phyloP scores from a whole-genome alignment of 1,140 invertebrate genomes.

The Pseudomyrmex dendroicus region DNA sequence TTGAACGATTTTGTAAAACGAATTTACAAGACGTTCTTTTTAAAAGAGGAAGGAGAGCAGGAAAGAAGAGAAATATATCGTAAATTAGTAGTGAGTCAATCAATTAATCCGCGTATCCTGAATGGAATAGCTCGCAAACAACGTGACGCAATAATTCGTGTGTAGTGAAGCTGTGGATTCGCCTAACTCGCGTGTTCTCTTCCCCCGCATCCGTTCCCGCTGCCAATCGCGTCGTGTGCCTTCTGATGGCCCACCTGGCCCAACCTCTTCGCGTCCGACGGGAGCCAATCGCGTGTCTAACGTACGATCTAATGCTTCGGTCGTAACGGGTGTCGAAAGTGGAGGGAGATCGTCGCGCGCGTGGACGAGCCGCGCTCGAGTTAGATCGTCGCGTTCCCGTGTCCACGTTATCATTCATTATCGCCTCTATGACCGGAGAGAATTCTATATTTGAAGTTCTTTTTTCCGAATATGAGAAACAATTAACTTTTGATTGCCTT shows the following conservation, averaged over 20 bases:
- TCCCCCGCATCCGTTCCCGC: conserved; percentile 58
- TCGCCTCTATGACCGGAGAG: not conserved
- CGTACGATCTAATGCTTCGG: conserved; percentile 80
- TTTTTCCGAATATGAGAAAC: not conserved
- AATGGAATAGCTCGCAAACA: conserved; percentile 2
- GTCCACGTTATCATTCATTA: not conserved
- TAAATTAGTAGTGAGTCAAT: not conserved
- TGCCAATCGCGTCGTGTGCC: conserved; percentile 77
- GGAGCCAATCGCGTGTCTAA: conserved; percentile 83
- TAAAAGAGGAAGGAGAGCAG: too few relatives aligned
- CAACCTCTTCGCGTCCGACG: conserved; percentile 79
- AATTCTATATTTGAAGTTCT: not conserved
- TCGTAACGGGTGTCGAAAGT: conserved; percentile 70
- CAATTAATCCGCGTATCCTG: conserved; percentile 14
- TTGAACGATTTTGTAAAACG: not conserved
- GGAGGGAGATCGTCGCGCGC: conserved; percentile 63
- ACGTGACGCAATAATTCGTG: conserved; percentile 49
- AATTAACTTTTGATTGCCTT: too few relatives aligned
- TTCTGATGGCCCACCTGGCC: conserved; percentile 79
- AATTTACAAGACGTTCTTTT: too few relatives aligned
- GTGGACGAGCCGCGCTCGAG: conserved; percentile 5
- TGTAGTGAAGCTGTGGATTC: conserved; percentile 39
- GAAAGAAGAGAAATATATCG: not conserved
- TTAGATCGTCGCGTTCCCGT: conserved; percentile 26
- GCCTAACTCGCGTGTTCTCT: conserved; percentile 54